These are phyloP conservation scores for Penaeus chinensis DNA, from an alignment of 1,140 invertebrate genomes.

Conservation along the genomic window DNA sequence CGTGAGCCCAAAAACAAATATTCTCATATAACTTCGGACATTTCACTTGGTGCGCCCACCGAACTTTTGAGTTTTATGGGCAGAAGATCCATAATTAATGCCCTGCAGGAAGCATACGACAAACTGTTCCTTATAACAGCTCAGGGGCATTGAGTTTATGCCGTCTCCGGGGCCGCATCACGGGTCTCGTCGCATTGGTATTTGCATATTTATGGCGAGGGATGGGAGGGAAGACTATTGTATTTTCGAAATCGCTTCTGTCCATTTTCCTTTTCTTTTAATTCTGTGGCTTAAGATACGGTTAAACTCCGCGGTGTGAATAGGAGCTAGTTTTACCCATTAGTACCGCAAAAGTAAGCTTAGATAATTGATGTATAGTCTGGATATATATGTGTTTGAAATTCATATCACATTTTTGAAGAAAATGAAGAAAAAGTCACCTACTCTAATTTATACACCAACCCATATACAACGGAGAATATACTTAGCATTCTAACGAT, in stretches of 20 bases:
- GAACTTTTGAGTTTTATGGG: slow-evolving; percentile 27
- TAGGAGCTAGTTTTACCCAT: too few relatives aligned
- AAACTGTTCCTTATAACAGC: slow-evolving; percentile 43
- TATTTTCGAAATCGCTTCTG: slow-evolving; percentile 10
- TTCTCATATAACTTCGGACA: slow-evolving; percentile 20
- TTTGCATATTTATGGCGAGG: slow-evolving; percentile 50
- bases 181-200: slow-evolving; percentile 31
- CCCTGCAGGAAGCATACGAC: slow-evolving; percentile 51
- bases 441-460: too few relatives aligned
- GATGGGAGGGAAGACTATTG: slow-evolving; percentile 38
- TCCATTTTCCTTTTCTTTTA: neutral
- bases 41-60: slow-evolving; percentile 4
- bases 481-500: too few relatives aligned
- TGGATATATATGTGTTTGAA: too few relatives aligned
- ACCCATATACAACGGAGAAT: too few relatives aligned
- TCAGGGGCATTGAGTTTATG: slow-evolving; percentile 37
- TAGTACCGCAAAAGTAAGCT: too few relatives aligned
- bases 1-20: neutral
- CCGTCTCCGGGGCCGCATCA: slow-evolving; percentile 47
- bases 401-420: too few relatives aligned
- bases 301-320: too few relatives aligned
- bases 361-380: too few relatives aligned
- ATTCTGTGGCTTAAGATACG: too few relatives aligned
- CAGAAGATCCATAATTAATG: slow-evolving; percentile 50
- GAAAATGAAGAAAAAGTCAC: too few relatives aligned